Percentiles rank a stretch among this genome's conserved stretches.
phyloP scores from a whole-genome alignment of 2,113 vertebrate species.

The Notechis scutatus region DNA sequence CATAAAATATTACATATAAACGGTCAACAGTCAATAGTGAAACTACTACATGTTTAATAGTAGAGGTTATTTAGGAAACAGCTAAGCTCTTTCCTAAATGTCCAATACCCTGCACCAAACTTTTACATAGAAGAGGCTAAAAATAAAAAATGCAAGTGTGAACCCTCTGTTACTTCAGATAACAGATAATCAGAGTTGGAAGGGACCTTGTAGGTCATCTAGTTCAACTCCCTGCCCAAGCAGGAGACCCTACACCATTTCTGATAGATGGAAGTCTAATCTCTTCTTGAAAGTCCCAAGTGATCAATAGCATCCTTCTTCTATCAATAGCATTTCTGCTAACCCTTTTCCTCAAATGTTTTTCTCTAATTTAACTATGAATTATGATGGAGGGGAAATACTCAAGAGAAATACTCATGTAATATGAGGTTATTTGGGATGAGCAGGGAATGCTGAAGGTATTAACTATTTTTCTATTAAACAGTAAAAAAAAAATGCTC shows the following conservation, averaged over 20 bases:
- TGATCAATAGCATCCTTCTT: background rate
- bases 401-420: background rate
- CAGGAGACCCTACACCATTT: no score
- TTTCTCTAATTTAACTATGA: background rate
- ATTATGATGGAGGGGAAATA: background rate
- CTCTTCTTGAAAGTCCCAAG: no score
- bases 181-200: no score
- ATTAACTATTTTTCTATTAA: background rate
- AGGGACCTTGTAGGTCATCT: no score
- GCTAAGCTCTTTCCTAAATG: background rate
- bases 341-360: background rate
- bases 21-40: background rate
- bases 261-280: no score
- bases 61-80: background rate
- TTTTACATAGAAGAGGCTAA: background rate
- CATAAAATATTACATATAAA: background rate
- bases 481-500: background rate
- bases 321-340: background rate
- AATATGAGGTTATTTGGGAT: background rate
- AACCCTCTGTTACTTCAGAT: background rate
- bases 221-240: no score
- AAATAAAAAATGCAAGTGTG: background rate
- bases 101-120: background rate
- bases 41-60: background rate
- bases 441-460: background rate